Evolutionary conservation across 2,113 vertebrate genomes (phyloP).

Genomic region (Tenebrosternarchus preto): DNA sequence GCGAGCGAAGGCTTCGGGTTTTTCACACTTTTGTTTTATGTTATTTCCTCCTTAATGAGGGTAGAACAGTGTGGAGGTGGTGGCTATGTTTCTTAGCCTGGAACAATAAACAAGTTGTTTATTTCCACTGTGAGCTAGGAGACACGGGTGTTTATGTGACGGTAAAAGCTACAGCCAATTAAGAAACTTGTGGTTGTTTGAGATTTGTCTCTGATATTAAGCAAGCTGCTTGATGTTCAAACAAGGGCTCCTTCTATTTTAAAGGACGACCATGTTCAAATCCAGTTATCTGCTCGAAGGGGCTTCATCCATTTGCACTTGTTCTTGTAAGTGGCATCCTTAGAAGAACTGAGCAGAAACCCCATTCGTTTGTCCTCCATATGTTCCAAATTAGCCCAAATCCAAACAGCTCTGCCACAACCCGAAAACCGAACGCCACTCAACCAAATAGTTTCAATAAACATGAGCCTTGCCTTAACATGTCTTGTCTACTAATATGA

Average conservation of each 20-base stretch:
- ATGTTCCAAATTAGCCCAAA: conserved; percentile 43
- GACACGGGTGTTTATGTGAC: conserved; percentile 1
- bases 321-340: neutral
- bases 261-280: neutral
- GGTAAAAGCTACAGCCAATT: conserved; percentile 14
- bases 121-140: conserved; percentile 7
- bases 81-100: neutral
- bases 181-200: neutral
- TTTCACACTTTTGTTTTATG: neutral
- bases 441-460: conserved; percentile 36
- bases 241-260: neutral
- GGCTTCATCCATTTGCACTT: neutral
- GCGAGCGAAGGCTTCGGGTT: conserved; percentile 5
- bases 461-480: conserved; percentile 31
- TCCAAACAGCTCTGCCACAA: conserved; percentile 36
- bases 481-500: conserved; percentile 9
- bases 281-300: neutral
- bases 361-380: conserved; percentile 31
- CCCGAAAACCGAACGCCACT: conserved; percentile 39
- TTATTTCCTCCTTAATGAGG: conserved; percentile 30
- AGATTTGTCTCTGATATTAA: neutral
- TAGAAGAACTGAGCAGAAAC: neutral
- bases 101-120: conserved; percentile 23
- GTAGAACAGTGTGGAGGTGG: neutral
- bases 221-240: neutral